Evolutionary conservation across 2,797 vertebrate genomes (phyloP), one percentile per base, ranked within the genome.

Genomic region (Babyrousa celebensis): DNA sequence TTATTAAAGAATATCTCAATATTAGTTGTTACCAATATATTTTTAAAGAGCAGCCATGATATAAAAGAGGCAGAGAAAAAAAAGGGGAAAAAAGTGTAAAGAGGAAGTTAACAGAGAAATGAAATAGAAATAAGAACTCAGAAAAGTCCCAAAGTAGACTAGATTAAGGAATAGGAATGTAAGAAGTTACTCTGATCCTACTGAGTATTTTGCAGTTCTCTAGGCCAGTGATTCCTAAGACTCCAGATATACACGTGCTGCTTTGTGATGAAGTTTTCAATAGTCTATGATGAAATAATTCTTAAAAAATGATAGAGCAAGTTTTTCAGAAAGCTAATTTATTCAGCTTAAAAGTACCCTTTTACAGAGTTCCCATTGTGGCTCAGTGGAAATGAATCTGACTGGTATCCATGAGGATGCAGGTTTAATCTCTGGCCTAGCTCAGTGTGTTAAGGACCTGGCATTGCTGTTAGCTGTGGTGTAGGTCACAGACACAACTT

Each of bases 261-360:
- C 54, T 94, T 88, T 86, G 60, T 91, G 58, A 77, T 78, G 32
- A 85, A 70, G 20, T 67, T 96, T 91, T 95, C 43, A 88, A n/a
- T 77, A 36, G n/a, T 67, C 58, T 91, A 79, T 71, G 62, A 90
- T 27, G 54, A 95, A 86, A 96, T 71, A 32, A 84, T 86, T 70
- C 88, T 94, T 80, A 79, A 58, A 90, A 95, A 54, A 82, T 27
- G 17, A 94, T 67, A 79, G 18, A 58, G 40, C 58, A 95, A 72
- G 56, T 88, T 88, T 77, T 93, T 84, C 17, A 85, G 60, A 80
- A 78, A 94, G 52, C 85, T 94, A 90, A 89, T 91, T 93, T 93
- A 96, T 85, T 95, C 43, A 88, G 29, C n/a, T 84, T 83, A 90
- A 85, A 4, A 83, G 20, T 78, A 85, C 85, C 29, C 40, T 79